Percentiles rank a stretch among this genome's conserved stretches.
phyloP scores from a whole-genome alignment of 2,888 invertebrate species.

The Ichneumon xanthorius region DNA sequence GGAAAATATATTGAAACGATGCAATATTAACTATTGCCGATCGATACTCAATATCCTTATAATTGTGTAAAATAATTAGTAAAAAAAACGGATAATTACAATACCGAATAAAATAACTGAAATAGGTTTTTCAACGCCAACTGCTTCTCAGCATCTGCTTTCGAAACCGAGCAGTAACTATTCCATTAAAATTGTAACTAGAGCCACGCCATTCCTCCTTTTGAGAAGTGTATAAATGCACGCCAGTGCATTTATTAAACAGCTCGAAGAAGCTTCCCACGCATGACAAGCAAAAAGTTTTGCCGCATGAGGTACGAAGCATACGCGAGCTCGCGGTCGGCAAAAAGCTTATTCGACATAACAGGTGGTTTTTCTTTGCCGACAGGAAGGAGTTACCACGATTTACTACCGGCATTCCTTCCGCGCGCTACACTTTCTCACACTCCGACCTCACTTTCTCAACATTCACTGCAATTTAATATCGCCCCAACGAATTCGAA shows the following conservation, averaged over 20 bases:
- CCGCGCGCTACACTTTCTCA: slow-evolving; percentile 2
- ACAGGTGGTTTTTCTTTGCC: slow-evolving; percentile 41
- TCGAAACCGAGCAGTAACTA: neutral
- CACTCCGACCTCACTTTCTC: slow-evolving; percentile 18
- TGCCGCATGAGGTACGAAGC: neutral
- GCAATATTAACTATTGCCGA: no score
- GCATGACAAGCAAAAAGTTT: neutral
- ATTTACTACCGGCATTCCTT: slow-evolving; percentile 19
- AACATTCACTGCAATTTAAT: neutral
- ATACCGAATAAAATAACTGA: neutral
- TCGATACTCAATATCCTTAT: neutral
- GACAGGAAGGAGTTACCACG: slow-evolving; percentile 19
- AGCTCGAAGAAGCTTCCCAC: neutral
- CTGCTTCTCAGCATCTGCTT: neutral
- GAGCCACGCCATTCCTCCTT: neutral
- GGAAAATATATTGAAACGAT: no score
- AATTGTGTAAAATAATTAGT: neutral
- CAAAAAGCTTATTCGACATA: slow-evolving; percentile 26
- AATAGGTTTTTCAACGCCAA: neutral
- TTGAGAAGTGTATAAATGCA: neutral
- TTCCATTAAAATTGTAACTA: neutral
- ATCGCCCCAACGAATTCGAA: neutral
- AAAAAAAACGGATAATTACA: neutral
- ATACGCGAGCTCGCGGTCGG: neutral
- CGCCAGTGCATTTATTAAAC: neutral